Base-by-base conservation (phyloP, 2,888 invertebrate species). In the Autographa gamma region DNA sequence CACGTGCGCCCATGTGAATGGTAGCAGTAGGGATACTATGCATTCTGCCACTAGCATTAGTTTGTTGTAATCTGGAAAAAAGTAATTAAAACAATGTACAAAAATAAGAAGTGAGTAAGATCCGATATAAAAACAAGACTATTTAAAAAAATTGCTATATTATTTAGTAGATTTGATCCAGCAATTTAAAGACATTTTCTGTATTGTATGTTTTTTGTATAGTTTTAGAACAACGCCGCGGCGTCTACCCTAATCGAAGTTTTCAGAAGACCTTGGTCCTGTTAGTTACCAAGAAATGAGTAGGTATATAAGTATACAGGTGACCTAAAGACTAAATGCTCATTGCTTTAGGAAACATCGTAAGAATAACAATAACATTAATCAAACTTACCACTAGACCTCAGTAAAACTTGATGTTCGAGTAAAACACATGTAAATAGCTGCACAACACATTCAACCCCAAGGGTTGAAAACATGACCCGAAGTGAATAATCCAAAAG, bases 1-100 rank as follows among this genome's bases (percentile, higher is more conserved):
- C 4, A 99, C 99, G 92, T 99, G 99, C 66, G 99, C 99, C 99
- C 99, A 99, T 34, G 97, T 96, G 91, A 99, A 99, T 1, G 99
- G 99, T 88, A 99, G 98, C 54, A 99, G 95, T 32, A 99, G 96
- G 0, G 98, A 96, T 4, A 98, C 98, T 83, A 99, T 97, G 85
- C 99, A 98, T 94, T 99, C 99, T 7, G 99, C 98, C 18, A 99
- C 99, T 78, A 99, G 96, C 99, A 99, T 99, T 85, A 99, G 95
- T 89, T 98, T 98, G 94, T 99, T 98, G 93, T 98, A 98, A 96
- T 99, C 99, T 97, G 96, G 19, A 68, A 67, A 95, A 91, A 60
- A 61, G 54, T 18, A 58, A 60, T 60, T 31, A 63, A 34, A 31
- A 58, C 41, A 25, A 16, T 71, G 65, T 54, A 4, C 7, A 31